A percentile compares a stretch with the other conserved stretches of the same genome.
These are phyloP conservation scores for Stenodema calcarata DNA, from an alignment of 2,888 invertebrate genomes.

Conservation along the genomic window DNA sequence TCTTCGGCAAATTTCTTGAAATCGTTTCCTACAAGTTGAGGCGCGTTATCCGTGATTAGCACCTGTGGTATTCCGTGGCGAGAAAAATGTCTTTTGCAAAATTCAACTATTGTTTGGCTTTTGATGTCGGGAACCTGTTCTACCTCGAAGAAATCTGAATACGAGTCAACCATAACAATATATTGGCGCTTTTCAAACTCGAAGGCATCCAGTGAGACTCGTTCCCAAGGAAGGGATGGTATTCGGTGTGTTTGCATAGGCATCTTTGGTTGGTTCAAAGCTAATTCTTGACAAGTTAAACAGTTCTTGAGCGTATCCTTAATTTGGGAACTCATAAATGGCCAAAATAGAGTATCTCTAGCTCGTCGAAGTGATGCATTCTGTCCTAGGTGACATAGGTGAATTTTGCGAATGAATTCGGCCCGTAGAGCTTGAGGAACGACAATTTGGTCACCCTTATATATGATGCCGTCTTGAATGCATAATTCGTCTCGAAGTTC, in stretches of 20 bases:
- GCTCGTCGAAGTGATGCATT: neutral
- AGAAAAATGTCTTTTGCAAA: conserved; percentile 28
- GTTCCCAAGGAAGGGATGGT: too few relatives aligned
- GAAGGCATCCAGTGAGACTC: neutral
- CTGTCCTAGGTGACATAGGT: neutral
- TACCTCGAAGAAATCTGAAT: conserved; percentile 44
- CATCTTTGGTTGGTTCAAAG: neutral
- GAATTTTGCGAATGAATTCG: neutral
- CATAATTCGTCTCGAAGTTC: neutral
- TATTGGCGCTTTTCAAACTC: neutral
- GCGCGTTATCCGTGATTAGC: conserved; percentile 27
- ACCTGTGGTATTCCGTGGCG: conserved; percentile 8
- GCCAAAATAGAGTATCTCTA: too few relatives aligned
- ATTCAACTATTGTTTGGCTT: neutral
- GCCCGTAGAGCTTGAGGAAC: neutral
- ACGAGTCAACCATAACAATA: conserved; percentile 24
- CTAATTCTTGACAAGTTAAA: neutral
- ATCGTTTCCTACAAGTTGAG: neutral
- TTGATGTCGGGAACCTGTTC: neutral
- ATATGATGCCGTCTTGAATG: neutral
- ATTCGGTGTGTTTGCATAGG: conserved; percentile 12
- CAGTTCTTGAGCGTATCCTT: neutral
- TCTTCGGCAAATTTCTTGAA: conserved; percentile 45
- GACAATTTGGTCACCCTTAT: neutral
- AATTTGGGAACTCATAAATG: too few relatives aligned